These are phyloP conservation scores for Macrobrachium nipponense DNA, from an alignment of 1,140 invertebrate genomes.

Conservation along the genomic window DNA sequence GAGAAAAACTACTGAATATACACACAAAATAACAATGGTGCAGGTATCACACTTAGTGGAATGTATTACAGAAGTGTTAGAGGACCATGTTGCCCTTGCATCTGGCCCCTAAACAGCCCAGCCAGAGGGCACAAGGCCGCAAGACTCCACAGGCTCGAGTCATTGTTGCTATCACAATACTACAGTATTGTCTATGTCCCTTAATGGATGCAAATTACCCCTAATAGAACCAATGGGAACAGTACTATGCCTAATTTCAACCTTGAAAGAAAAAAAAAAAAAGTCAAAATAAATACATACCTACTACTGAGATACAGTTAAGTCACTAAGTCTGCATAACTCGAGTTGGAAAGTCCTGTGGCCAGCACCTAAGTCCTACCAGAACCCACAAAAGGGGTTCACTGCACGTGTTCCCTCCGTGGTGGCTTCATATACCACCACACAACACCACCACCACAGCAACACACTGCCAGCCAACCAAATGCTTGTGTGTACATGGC, in stretches of 20 bases:
- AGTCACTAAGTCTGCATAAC: neutral
- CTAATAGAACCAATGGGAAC: neutral
- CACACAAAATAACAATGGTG: conserved; percentile 61
- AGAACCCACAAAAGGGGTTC: conserved; percentile 32
- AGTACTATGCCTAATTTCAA: too few relatives aligned
- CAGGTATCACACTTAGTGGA: conserved; percentile 59
- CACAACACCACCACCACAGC: conserved; percentile 47
- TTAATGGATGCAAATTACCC: conserved; percentile 6
- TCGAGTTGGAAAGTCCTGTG: conserved; percentile 35
- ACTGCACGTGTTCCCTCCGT: conserved; percentile 50
- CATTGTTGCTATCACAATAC: neutral
- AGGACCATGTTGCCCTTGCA: conserved; percentile 38
- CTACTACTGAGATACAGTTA: neutral
- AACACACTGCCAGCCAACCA: conserved; percentile 55
- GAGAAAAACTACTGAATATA: conserved; percentile 60
- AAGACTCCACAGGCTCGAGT: conserved; percentile 29
- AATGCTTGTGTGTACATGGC: conserved; percentile 47
- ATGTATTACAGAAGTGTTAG: conserved; percentile 62
- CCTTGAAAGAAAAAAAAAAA: too few relatives aligned
- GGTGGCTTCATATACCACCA: conserved; percentile 42
- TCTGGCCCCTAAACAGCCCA: conserved; percentile 51
- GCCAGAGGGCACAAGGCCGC: conserved; percentile 39
- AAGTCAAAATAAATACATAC: neutral
- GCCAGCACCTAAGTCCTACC: conserved; percentile 52
- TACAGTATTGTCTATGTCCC: neutral